phyloP scores from a whole-genome alignment of 1,140 invertebrate species.

The Galleria mellonella region DNA sequence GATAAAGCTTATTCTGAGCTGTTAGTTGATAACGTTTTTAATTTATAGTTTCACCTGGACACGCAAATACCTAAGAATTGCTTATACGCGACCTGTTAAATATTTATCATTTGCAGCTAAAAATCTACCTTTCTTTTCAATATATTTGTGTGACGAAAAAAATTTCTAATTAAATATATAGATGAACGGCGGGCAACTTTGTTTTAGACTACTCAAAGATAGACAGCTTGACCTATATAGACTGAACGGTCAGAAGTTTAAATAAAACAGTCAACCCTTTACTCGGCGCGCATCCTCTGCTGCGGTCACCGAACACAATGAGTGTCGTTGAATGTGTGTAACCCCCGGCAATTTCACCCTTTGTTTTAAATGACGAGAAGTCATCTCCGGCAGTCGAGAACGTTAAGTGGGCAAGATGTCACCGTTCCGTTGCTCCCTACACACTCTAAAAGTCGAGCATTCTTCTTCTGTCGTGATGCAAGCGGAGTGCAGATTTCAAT shows the following conservation, averaged over 20 bases:
- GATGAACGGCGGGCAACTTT: too few relatives aligned
- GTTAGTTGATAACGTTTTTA: too few relatives aligned
- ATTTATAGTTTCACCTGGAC: too few relatives aligned
- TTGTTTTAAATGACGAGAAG: constrained; percentile 57
- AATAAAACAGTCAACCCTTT: background rate
- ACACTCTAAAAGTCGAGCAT: constrained; percentile 47
- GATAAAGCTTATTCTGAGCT: too few relatives aligned
- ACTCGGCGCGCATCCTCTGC: constrained; percentile 10
- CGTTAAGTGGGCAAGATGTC: constrained; percentile 47
- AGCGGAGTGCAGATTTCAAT: constrained; percentile 46
- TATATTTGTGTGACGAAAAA: too few relatives aligned
- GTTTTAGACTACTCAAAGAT: too few relatives aligned
- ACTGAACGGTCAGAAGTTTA: background rate
- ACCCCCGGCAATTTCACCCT: constrained; percentile 45
- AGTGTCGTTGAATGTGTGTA: constrained; percentile 24
- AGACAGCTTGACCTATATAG: too few relatives aligned
- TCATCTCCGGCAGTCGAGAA: constrained; percentile 33
- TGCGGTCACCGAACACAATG: constrained; percentile 46
- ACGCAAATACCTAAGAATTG: too few relatives aligned
- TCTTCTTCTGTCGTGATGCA: constrained; percentile 40
- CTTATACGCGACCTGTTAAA: too few relatives aligned
- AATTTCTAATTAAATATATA: too few relatives aligned
- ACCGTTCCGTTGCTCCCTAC: constrained; percentile 43
- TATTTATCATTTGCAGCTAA: too few relatives aligned
- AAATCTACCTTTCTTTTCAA: too few relatives aligned